A percentile compares a stretch with the other conserved stretches of the same genome.
Conservation (phyloP, 2,113 vertebrate species). For the Corydoras maculifer region DNA sequence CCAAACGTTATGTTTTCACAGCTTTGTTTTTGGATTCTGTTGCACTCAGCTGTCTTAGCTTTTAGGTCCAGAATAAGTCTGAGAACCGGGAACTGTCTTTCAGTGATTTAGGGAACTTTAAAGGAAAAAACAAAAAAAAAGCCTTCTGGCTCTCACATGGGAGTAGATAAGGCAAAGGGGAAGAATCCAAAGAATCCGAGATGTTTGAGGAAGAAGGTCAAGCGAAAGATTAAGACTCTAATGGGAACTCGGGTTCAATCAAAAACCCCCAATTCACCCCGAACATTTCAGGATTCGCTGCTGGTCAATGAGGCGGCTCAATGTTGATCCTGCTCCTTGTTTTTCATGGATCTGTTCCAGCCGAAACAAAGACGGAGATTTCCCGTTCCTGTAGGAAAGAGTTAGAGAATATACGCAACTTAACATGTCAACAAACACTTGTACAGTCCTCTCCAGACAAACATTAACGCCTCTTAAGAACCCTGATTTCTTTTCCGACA, state of each 20-base stretch:
- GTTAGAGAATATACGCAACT: constrained; percentile 9
- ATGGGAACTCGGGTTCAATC: not conserved
- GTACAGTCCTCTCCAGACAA: not conserved
- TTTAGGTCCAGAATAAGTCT: not conserved
- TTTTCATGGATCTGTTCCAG: constrained; percentile 16
- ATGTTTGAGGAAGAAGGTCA: constrained; percentile 1
- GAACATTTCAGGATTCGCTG: not conserved
- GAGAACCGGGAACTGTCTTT: not conserved
- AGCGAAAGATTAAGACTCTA: constrained; percentile 13
- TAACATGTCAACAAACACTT: constrained; percentile 11
- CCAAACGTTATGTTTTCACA: not conserved
- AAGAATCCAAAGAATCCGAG: constrained; percentile 25
- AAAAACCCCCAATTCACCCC: too few species aligned
- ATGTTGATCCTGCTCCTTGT: constrained; percentile 14
- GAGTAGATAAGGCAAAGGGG: constrained; percentile 22
- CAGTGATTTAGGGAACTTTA: constrained; percentile 8
- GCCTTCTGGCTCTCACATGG: constrained; percentile 19
- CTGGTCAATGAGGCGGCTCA: not conserved
- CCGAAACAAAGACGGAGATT: constrained; percentile 16
- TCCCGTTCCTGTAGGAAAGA: constrained; percentile 25
- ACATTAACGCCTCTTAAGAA: not conserved
- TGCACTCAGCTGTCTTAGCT: not conserved
- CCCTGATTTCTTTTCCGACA: not conserved
- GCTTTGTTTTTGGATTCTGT: not conserved
- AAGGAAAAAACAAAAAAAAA: constrained; percentile 1